These are phyloP conservation scores for Chironomus riparius DNA, from an alignment of 2,888 invertebrate genomes.

Conservation along the genomic window DNA sequence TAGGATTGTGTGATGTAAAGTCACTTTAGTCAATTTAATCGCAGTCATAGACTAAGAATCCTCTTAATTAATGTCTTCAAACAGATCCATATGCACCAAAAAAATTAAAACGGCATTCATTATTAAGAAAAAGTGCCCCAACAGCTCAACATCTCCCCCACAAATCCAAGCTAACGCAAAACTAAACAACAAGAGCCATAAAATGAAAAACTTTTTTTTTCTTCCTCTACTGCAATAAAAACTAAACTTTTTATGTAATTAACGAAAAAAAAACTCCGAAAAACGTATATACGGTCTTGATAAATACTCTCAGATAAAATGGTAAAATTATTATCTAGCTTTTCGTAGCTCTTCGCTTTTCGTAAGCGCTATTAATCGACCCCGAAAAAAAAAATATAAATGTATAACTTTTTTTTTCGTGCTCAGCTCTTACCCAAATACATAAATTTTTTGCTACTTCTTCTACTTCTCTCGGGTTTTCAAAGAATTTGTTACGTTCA, in stretches of 20 bases:
- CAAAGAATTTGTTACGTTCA: not conserved
- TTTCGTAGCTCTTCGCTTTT: not conserved
- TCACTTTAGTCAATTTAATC: too few relatives aligned
- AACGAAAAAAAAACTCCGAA: not conserved
- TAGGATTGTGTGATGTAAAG: too few relatives aligned
- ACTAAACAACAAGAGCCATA: not conserved
- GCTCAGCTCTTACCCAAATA: constrained; percentile 2
- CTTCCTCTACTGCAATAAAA: not conserved
- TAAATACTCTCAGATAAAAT: not conserved
- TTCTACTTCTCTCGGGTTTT: not conserved
- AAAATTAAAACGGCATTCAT: too few relatives aligned
- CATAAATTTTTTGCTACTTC: not conserved
- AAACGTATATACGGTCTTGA: not conserved
- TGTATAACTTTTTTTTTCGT: not conserved
- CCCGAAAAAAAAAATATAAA: not conserved
- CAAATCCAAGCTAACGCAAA: not conserved
- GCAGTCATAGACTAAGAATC: too few relatives aligned
- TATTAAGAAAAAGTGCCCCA: too few relatives aligned
- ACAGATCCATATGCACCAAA: too few relatives aligned
- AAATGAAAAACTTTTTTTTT: not conserved
- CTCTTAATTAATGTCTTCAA: too few relatives aligned
- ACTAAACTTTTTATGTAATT: constrained; percentile 9
- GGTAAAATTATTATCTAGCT: not conserved
- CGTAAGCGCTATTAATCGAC: constrained; percentile 1
- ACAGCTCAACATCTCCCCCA: not conserved